Base-by-base conservation (phyloP, 2,113 vertebrate genomes). In the Cyanoliseus patagonus region DNA sequence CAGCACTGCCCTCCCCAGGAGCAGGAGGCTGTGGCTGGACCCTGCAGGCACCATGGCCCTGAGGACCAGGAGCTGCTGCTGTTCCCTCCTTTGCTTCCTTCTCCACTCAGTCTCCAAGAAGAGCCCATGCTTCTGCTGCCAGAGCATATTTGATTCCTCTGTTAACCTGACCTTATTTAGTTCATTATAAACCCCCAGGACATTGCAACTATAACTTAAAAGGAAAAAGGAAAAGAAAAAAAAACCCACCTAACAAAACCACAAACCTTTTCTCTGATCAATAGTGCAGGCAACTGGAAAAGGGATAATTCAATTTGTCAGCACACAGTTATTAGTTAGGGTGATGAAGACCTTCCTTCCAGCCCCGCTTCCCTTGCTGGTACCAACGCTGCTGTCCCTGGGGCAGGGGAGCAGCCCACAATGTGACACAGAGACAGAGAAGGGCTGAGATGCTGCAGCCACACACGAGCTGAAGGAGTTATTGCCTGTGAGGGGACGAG, bases 241-340 rank as follows among this genome's bases (percentile, higher is more conserved):
- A 64, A 42, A 80, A 15, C 30, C 77, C 55, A 94, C 46, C 86
- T 64, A 95, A 94, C 91, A 95, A 96, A 96, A 92, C 81, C 74
- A 74, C 68, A 55, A 91, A 41, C 62, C 23, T 83, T 77, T 92
- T 83, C 94, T 92, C 52, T 90, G 92, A 94, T 96, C 97, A 93
- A 84, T 88, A 95, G 93, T 73, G 74, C 74, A 88, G 84, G 94
- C 91, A 96, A 84, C 83, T 86, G 86, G 93, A 95, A 96, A 96
- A 97, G 90, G 84, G 88, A 53, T 93, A 94, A 97, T 94, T 97
- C 95, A 92, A 59, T 97, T 96, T 97, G 97, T 96, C 96, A 93
- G 94, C 68, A 68, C 75, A 88, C 66, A 68, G 88, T 96, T 96
- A 95, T 97, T 96, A 92, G 95, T 97, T 95, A 97, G 83, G 33